Conservation (phyloP, 2,113 vertebrate species). For the Himantopus leucocephalus region DNA sequence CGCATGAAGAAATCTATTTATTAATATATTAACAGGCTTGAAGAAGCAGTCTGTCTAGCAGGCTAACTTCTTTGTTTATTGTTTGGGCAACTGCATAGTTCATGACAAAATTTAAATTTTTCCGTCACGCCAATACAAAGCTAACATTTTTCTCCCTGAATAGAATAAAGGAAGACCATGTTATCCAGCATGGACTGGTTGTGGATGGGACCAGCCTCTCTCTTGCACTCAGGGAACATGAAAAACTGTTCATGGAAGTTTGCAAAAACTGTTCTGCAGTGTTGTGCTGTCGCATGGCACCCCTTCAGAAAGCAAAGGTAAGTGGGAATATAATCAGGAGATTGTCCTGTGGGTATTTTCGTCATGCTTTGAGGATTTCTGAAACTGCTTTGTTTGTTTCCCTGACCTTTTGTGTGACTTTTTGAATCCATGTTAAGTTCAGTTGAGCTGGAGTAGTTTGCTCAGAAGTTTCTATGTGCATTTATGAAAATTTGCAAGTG, state of each 20-base stretch:
- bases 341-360: neutral
- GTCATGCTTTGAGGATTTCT: neutral
- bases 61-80: neutral
- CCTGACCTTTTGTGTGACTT: neutral
- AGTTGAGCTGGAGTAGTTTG: neutral
- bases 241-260: slow-evolving; percentile 97
- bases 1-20: neutral
- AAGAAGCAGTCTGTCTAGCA: neutral
- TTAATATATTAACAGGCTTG: neutral
- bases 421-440: neutral
- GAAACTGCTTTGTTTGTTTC: neutral
- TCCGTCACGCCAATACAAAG: neutral
- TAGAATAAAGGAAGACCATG: slow-evolving; percentile 94
- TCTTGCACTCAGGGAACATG: slow-evolving; percentile 92
- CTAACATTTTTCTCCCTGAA: neutral
- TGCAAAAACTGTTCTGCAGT: slow-evolving; percentile 94
- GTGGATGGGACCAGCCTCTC: slow-evolving; percentile 96
- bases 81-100: neutral
- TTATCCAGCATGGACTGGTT: slow-evolving; percentile 95
- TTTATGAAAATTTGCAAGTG: neutral
- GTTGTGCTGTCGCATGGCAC: slow-evolving; percentile 97
- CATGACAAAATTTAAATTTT: neutral
- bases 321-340: neutral
- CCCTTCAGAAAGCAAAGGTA: slow-evolving; percentile 97
- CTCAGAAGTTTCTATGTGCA: neutral